phyloP scores from a whole-genome alignment of 2,113 vertebrate species.

The Miniopterus natalensis region DNA sequence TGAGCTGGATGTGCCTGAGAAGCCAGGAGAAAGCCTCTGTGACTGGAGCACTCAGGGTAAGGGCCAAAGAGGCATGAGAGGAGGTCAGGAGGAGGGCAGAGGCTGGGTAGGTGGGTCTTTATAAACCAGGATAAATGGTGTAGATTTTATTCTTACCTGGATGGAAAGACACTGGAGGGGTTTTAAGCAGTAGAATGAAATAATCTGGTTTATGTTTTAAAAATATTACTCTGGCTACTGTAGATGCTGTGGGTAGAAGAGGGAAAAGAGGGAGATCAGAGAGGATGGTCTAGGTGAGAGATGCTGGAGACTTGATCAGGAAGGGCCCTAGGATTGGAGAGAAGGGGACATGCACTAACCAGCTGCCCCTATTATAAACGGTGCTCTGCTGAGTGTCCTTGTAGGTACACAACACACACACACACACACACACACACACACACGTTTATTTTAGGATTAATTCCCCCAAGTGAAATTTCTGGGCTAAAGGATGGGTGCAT shows the following conservation, averaged over 20 bases:
- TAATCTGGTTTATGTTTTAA: neutral
- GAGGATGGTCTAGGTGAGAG: neutral
- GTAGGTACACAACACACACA: fast-evolving
- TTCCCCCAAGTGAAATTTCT: neutral
- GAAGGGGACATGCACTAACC: neutral
- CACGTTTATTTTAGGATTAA: neutral
- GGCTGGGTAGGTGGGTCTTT: neutral
- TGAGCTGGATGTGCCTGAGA: neutral
- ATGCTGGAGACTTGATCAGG: too few species aligned
- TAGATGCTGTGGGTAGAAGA: neutral
- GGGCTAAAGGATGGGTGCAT: neutral
- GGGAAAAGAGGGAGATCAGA: neutral
- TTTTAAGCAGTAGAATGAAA: neutral
- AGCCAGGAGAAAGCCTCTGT: neutral
- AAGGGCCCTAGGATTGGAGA: neutral
- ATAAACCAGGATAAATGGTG: neutral
- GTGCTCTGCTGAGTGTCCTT: neutral
- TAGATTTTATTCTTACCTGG: neutral
- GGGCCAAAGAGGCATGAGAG: neutral
- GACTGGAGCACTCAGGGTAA: neutral
- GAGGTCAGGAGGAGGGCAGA: neutral
- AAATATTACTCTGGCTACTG: neutral
- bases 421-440: fast-evolving
- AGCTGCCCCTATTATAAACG: neutral
- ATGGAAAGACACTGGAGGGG: neutral